A percentile compares a stretch with the other conserved stretches of the same genome.
phyloP scores from a whole-genome alignment of 2,888 invertebrate genomes.

The Lypha dubia region DNA sequence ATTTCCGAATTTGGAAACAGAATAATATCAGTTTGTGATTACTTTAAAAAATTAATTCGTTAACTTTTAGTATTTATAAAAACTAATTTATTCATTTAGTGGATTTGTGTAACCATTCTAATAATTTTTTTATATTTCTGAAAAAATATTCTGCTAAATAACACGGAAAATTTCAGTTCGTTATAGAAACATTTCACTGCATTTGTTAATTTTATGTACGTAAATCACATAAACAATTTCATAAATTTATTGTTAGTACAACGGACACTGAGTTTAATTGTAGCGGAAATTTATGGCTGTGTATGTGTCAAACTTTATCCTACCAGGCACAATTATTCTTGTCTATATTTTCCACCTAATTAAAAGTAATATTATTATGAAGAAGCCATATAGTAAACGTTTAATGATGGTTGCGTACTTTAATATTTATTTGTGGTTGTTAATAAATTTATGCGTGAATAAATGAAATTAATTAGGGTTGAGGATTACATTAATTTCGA shows the following conservation, averaged over 20 bases:
- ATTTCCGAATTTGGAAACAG: too few relatives aligned
- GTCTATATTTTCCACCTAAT: constrained; percentile 14
- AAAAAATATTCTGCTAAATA: too few relatives aligned
- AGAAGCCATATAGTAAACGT: constrained; percentile 9
- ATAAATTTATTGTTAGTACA: constrained; percentile 6
- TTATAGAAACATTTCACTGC: background rate
- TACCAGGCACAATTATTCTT: constrained; percentile 15
- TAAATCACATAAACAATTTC: background rate
- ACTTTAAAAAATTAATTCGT: too few relatives aligned
- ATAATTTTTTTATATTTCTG: too few relatives aligned
- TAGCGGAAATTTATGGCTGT: background rate
- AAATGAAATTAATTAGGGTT: background rate
- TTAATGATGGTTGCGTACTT: background rate
- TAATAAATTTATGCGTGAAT: background rate
- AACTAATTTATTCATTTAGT: too few relatives aligned
- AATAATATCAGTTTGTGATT: too few relatives aligned
- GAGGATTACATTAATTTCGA: background rate
- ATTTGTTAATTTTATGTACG: background rate
- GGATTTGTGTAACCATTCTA: too few relatives aligned
- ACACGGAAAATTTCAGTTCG: too few relatives aligned
- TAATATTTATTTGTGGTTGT: constrained; percentile 8
- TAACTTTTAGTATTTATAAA: too few relatives aligned
- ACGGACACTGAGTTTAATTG: background rate
- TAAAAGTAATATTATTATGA: constrained; percentile 27
- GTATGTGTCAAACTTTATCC: background rate